phyloP scores from a whole-genome alignment of 2,113 vertebrate species.

The Benitochromis conjunctus region DNA sequence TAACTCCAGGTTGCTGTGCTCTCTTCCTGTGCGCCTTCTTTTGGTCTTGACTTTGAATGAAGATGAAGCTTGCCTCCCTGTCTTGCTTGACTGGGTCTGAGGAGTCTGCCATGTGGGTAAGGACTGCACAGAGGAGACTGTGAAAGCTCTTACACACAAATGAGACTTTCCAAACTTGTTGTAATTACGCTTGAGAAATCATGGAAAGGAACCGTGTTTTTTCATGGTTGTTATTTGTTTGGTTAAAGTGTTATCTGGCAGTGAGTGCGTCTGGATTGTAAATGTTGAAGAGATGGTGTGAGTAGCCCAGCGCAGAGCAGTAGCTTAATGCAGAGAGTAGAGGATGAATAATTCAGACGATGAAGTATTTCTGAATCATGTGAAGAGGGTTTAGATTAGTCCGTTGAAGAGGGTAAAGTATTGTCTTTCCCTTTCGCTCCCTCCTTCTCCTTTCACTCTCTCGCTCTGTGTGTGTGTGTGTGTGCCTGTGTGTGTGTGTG shows the following conservation, averaged over 20 bases:
- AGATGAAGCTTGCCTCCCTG: slow-evolving; percentile 10
- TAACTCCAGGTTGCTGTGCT: slow-evolving; percentile 15
- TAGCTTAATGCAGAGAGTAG: slow-evolving; percentile 24
- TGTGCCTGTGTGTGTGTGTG: background rate
- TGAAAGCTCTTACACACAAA: background rate
- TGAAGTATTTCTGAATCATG: slow-evolving; percentile 48
- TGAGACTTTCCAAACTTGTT: background rate
- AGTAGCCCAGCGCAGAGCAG: slow-evolving; percentile 11
- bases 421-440: slow-evolving; percentile 1
- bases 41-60: background rate
- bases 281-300: slow-evolving; percentile 29
- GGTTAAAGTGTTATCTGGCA: slow-evolving; percentile 24
- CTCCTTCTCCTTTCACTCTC: background rate
- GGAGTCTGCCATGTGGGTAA: slow-evolving; percentile 45
- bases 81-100: background rate
- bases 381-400: slow-evolving; percentile 37
- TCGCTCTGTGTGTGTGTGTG: background rate
- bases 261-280: slow-evolving; percentile 12
- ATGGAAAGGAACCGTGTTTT: background rate
- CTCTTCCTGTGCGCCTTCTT: background rate
- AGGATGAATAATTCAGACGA: slow-evolving; percentile 57
- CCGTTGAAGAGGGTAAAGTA: slow-evolving; percentile 25
- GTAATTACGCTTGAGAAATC: background rate
- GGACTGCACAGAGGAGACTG: background rate
- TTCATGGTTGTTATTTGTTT: slow-evolving; percentile 29